Evolutionary conservation across 2,113 vertebrate genomes (phyloP), one percentile per base, ranked within the genome.

Genomic region (Rhodinocichla rosea): DNA sequence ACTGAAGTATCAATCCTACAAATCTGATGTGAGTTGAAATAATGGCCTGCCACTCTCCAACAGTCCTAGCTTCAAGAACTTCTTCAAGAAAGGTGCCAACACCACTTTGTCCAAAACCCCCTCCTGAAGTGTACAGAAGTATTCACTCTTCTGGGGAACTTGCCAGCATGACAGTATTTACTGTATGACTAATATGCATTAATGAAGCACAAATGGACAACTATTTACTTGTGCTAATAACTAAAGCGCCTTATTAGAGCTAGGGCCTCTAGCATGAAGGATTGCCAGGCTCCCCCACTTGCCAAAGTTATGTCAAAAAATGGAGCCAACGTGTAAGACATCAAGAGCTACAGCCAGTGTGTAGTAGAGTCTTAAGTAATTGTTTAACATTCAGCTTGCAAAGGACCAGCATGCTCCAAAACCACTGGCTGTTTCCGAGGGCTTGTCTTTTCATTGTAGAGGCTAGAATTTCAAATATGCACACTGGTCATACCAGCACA

Each of bases 291-390:
- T 77, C 52, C 59, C 69, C 65, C 65, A 87, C 81, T 96, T 97
- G 96, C 96, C 97, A 97, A 95, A 97, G 89, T 93, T 89, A 92
- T 95, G 94, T 96, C 90, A 93, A 94, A 96, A 97, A 96, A 89
- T 80, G 50, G 74, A 94, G 86, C 86, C 83, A 96, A 63, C 4
- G 55, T 88, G 63, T 70, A 91, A 96, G 92, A 63, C 92, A 87
- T 80, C 80, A 92, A 95, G 92, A 89, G 50, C 93, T 85, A 73
- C 69, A 89, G 90, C 55, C 87, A 96, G 78, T 40, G 35, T 62
- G 64, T 49, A 92, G 94, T 32, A 65, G 63, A 94, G 77, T 84
- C 88, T 93, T 93, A 93, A 94, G 92, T 79, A 81, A 96, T 90
- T 94, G 92, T 95, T 94, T 94, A 96, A 92, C 62, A 80, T 88